Percentiles rank a stretch among this genome's conserved stretches.
Conservation (phyloP, 2,797 vertebrate species). For the Odontamblyopus lacepedii region DNA sequence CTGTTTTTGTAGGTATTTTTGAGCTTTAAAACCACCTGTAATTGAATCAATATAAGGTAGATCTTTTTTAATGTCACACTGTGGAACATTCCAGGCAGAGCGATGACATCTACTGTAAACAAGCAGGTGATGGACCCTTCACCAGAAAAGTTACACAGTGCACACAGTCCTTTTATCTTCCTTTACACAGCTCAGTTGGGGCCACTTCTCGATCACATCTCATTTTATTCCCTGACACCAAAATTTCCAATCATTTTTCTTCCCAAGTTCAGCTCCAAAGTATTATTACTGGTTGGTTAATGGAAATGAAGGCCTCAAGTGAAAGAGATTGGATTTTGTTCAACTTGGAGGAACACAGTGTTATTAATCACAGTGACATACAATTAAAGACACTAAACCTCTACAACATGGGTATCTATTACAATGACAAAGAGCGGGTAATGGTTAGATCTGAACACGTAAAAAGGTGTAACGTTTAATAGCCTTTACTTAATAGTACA, state of each 20-base stretch:
- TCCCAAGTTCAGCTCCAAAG: constrained; percentile 9
- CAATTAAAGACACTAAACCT: constrained; percentile 10
- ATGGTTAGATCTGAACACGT: constrained; percentile 5
- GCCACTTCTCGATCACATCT: constrained; percentile 4
- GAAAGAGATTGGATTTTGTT: constrained; percentile 9
- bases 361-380: constrained; percentile 25
- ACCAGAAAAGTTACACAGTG: too few relatives aligned
- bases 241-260: constrained; percentile 18
- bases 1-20: too few relatives aligned
- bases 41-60: too few relatives aligned
- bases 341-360: constrained; percentile 13
- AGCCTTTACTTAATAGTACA: constrained; percentile 6
- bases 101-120: too few relatives aligned
- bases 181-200: constrained; percentile 4
- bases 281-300: constrained; percentile 2
- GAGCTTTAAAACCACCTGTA: too few relatives aligned
- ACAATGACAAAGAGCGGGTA: constrained; percentile 16
- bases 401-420: constrained; percentile 23
- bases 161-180: constrained; percentile 3
- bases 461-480: constrained; percentile 7
- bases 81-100: too few relatives aligned
- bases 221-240: background rate
- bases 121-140: too few relatives aligned
- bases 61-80: too few relatives aligned
- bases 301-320: background rate